Evolutionary conservation across 2,113 vertebrate genomes (phyloP).

Genomic region (Chamaea fasciata): DNA sequence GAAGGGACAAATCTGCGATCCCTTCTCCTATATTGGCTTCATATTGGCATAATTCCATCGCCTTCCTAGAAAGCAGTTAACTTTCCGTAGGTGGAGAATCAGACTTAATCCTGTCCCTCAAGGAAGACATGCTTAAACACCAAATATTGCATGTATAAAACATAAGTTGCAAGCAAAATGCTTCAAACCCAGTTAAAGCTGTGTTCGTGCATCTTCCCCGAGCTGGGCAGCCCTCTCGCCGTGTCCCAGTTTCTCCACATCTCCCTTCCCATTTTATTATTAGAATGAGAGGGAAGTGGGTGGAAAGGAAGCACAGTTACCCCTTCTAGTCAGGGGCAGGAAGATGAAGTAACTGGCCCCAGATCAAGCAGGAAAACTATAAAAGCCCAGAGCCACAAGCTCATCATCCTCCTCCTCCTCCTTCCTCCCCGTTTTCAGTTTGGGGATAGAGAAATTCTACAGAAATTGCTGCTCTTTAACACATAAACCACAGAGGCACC

Average conservation of each 20-base stretch:
- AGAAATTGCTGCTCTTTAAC: neutral
- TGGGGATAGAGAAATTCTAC: neutral
- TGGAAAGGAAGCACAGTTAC: neutral
- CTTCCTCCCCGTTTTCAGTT: neutral
- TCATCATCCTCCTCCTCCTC: neutral
- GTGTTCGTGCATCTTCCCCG: neutral
- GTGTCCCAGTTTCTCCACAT: neutral
- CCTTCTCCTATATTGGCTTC: constrained; percentile 7
- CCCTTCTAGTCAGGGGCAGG: neutral
- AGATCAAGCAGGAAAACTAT: neutral
- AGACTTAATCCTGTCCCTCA: constrained; percentile 47
- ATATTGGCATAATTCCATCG: neutral
- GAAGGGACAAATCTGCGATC: neutral
- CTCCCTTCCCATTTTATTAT: neutral
- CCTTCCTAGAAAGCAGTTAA: constrained; percentile 58
- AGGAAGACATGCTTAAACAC: constrained; percentile 41
- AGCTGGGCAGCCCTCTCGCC: neutral
- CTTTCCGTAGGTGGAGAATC: constrained; percentile 8
- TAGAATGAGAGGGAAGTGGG: neutral
- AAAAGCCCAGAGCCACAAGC: neutral
- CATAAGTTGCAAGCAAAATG: neutral
- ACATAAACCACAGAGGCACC: neutral
- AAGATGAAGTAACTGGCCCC: neutral
- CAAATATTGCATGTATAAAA: constrained; percentile 47
- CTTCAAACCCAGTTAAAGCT: neutral